Evolutionary conservation across 2,113 vertebrate species (phyloP).

Genomic region (Podarcis raffonei): DNA sequence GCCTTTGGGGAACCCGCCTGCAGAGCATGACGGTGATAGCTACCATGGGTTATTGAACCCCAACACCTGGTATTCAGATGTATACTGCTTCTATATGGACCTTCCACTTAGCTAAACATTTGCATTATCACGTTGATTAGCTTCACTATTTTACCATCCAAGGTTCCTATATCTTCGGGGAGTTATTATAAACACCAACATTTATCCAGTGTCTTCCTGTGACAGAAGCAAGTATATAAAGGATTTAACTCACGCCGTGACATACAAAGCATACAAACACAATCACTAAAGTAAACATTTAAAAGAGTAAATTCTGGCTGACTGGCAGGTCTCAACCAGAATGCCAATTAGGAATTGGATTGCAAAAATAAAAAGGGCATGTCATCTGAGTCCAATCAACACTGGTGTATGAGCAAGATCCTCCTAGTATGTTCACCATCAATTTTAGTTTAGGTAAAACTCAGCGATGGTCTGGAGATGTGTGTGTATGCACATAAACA

Average conservation of each 20-base stretch:
- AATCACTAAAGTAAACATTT: background rate
- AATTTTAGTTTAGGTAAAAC: background rate
- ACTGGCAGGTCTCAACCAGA: background rate
- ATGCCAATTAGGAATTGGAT: background rate
- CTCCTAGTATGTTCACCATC: background rate
- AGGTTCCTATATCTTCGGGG: background rate
- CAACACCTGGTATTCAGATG: background rate
- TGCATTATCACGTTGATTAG: background rate
- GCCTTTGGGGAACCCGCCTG: background rate
- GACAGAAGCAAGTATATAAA: background rate
- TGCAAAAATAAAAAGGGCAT: background rate
- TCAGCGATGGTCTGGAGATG: background rate
- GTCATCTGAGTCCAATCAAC: background rate
- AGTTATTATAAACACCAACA: background rate
- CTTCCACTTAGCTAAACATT: background rate
- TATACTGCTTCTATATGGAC: background rate
- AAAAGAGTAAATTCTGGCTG: background rate
- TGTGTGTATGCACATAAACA: background rate
- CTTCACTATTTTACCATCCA: too few species aligned
- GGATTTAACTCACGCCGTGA: background rate
- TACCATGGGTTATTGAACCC: background rate
- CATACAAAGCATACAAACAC: background rate
- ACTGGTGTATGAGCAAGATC: too few species aligned
- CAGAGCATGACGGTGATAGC: background rate
- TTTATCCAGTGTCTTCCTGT: background rate